Percentiles rank a stretch among this genome's conserved stretches.
Evolutionary conservation across 1,140 invertebrate species (phyloP).

Genomic region (Calosoma granatense): DNA sequence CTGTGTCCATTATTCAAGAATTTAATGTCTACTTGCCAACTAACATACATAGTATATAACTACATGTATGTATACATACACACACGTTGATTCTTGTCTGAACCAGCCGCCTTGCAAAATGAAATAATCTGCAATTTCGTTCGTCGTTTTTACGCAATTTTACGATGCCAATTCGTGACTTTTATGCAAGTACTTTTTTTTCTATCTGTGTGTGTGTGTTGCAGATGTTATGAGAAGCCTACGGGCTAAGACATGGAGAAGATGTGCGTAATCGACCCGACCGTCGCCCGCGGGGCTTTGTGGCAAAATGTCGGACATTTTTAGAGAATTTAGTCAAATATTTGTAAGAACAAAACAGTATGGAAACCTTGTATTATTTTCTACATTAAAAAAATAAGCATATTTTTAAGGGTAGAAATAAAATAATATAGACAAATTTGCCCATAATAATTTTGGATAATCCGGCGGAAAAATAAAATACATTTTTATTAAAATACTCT

Average conservation of each 20-base stretch:
- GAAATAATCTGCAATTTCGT: background rate
- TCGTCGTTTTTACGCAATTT: background rate
- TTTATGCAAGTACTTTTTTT: background rate
- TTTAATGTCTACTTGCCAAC: constrained; percentile 1
- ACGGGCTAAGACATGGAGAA: background rate
- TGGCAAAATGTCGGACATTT: background rate
- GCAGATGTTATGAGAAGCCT: background rate
- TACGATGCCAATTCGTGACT: constrained; percentile 5
- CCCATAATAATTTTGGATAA: too few species aligned
- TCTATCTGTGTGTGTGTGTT: too few species aligned
- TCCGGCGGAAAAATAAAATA: too few species aligned
- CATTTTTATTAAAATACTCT: too few species aligned
- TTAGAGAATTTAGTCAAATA: background rate
- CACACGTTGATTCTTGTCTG: too few species aligned
- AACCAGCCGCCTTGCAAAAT: background rate
- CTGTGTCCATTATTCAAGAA: background rate
- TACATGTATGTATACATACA: background rate
- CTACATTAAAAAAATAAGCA: too few species aligned
- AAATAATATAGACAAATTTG: too few species aligned
- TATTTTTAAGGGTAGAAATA: too few species aligned
- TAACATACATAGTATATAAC: constrained; percentile 7
- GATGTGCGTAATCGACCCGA: background rate
- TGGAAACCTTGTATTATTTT: too few species aligned
- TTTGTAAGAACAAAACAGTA: too few species aligned
- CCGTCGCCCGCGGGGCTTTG: background rate